phyloP scores from a whole-genome alignment of 2,888 invertebrate species.

The Nemapogon koenigi region DNA sequence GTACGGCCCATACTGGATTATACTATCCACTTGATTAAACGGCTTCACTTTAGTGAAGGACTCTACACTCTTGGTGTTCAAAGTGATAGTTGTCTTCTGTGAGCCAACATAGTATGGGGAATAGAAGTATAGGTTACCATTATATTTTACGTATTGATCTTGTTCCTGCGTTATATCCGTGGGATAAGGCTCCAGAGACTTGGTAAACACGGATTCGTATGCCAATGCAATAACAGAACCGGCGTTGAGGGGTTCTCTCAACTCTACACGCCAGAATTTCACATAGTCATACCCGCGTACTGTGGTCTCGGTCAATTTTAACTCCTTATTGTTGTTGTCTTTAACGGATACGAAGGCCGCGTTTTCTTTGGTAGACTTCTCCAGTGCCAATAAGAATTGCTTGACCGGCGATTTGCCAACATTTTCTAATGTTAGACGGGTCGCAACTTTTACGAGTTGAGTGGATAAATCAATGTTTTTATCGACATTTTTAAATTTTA shows the following conservation, averaged over 20 bases:
- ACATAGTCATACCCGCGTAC: slow-evolving; percentile 54
- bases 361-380: slow-evolving; percentile 65
- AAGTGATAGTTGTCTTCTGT: slow-evolving; percentile 81
- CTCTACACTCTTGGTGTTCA: slow-evolving; percentile 83
- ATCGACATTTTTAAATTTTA: slow-evolving; percentile 81
- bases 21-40: slow-evolving; percentile 76
- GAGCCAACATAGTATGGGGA: slow-evolving; percentile 81
- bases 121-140: slow-evolving; percentile 83
- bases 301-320: slow-evolving; percentile 57
- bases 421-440: slow-evolving; percentile 85
- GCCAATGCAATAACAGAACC: slow-evolving; percentile 66
- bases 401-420: slow-evolving; percentile 74
- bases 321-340: slow-evolving; percentile 65
- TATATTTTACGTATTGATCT: slow-evolving; percentile 89
- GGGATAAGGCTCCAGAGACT: slow-evolving; percentile 84
- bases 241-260: slow-evolving; percentile 66
- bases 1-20: slow-evolving; percentile 90
- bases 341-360: slow-evolving; percentile 79
- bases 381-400: slow-evolving; percentile 74
- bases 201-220: slow-evolving; percentile 78
- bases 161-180: slow-evolving; percentile 90
- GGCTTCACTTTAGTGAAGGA: slow-evolving; percentile 85
- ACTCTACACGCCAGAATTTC: slow-evolving; percentile 62
- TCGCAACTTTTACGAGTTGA: slow-evolving; percentile 85
- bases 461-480: slow-evolving; percentile 86